phyloP scores from a whole-genome alignment of 2,888 invertebrate genomes.

The Blomia tropicalis region DNA sequence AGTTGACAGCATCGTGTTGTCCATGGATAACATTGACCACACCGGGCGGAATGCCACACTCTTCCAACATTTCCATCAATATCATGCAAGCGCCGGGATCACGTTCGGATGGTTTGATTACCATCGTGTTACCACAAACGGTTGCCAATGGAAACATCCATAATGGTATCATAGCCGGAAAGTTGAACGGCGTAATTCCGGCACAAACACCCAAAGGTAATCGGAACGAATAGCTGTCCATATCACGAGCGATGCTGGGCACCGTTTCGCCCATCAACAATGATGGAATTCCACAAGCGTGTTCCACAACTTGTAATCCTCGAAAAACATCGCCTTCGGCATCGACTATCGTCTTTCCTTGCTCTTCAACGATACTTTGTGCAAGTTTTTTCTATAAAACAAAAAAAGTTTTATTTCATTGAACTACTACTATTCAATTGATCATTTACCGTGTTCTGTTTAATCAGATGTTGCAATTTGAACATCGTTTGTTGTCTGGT shows the following conservation, averaged over 20 bases:
- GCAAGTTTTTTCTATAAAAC: constrained; percentile 55
- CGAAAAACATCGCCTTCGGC: constrained; percentile 95
- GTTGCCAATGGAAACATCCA: constrained; percentile 61
- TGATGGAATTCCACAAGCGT: constrained; percentile 79
- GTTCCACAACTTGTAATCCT: constrained; percentile 94
- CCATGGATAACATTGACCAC: constrained; percentile 92
- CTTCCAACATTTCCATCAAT: constrained; percentile 73
- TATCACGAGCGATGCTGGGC: constrained; percentile 66
- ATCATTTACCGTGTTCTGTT: constrained; percentile 54
- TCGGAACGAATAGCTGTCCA: constrained; percentile 87
- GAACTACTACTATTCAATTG: not conserved
- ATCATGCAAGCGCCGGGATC: constrained; percentile 93
- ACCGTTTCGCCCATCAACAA: constrained; percentile 84
- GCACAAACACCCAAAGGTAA: constrained; percentile 81
- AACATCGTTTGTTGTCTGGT: constrained; percentile 85
- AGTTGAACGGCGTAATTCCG: constrained; percentile 41
- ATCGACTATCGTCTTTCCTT: constrained; percentile 90
- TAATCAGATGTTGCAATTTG: constrained; percentile 63
- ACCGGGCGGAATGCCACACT: constrained; percentile 91
- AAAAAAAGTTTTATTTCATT: not conserved
- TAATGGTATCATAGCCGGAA: constrained; percentile 97
- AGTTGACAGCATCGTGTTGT: constrained; percentile 81
- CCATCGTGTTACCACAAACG: constrained; percentile 80
- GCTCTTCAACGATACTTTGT: constrained; percentile 77
- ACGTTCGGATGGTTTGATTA: constrained; percentile 89